Evolutionary conservation across 2,797 vertebrate genomes (phyloP).

Genomic region (Tauraco hartlaubi): DNA sequence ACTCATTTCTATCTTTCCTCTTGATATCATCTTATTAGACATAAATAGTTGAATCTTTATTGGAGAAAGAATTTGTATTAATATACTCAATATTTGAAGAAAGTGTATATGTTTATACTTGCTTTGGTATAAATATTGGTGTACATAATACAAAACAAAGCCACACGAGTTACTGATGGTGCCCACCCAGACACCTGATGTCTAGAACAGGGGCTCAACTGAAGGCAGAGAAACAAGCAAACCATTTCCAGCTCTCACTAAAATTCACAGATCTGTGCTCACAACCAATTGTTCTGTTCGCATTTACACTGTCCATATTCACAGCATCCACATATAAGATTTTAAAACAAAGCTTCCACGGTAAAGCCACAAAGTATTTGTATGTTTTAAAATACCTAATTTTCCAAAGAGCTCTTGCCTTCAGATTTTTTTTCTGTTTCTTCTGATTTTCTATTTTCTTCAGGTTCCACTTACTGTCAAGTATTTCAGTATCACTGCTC

Average conservation of each 20-base stretch:
- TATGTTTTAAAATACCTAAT: fast-evolving
- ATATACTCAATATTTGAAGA: neutral
- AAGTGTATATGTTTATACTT: neutral
- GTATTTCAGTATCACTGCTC: neutral
- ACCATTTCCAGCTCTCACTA: neutral
- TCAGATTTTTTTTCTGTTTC: no score
- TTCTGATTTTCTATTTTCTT: neutral
- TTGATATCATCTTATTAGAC: neutral
- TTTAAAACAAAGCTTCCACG: neutral
- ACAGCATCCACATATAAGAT: neutral
- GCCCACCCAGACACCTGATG: neutral
- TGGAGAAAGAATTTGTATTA: neutral
- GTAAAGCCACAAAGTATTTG: neutral
- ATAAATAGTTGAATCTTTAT: neutral
- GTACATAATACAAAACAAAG: neutral
- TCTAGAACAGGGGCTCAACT: fast-evolving
- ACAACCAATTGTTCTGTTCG: neutral
- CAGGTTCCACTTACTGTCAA: neutral
- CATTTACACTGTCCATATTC: neutral
- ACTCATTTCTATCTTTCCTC: neutral
- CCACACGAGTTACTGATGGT: neutral
- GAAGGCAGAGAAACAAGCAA: neutral
- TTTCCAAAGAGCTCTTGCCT: neutral
- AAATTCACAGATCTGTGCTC: neutral
- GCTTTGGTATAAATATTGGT: neutral